Evolutionary conservation across 2,113 vertebrate species (phyloP).

Genomic region (Nothobranchius kuhntae): DNA sequence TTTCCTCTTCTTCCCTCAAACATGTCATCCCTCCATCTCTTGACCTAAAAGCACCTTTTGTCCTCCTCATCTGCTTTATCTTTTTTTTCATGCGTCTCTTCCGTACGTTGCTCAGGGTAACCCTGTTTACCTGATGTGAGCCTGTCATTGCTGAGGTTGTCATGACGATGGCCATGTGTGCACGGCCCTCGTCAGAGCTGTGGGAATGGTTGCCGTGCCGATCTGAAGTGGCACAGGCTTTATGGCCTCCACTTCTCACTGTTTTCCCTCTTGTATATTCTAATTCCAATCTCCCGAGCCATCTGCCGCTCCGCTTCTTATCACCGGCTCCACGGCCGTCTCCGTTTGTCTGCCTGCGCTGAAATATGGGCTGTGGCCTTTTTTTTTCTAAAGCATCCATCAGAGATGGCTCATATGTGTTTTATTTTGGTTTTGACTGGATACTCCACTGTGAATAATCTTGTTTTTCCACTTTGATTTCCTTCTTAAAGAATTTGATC

Average conservation of each 20-base stretch:
- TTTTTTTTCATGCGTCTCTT: constrained; percentile 21
- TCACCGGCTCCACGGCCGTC: constrained; percentile 38
- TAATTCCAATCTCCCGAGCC: constrained; percentile 67
- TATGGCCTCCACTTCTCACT: constrained; percentile 67
- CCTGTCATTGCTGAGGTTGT: constrained; percentile 72
- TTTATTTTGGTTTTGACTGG: no score
- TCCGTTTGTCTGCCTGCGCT: constrained; percentile 54
- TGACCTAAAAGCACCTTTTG: constrained; percentile 66
- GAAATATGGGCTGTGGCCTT: constrained; percentile 38
- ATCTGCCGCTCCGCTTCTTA: constrained; percentile 63
- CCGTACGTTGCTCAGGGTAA: constrained; percentile 59
- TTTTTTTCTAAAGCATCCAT: background rate
- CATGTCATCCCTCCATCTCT: constrained; percentile 57
- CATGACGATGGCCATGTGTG: constrained; percentile 68
- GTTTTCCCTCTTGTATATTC: constrained; percentile 69
- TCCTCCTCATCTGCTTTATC: constrained; percentile 53
- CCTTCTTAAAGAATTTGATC: background rate
- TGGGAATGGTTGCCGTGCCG: constrained; percentile 75
- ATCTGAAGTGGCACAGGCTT: constrained; percentile 76
- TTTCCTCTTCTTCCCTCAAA: constrained; percentile 7
- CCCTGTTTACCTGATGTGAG: constrained; percentile 80
- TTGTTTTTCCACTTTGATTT: background rate
- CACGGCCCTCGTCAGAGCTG: constrained; percentile 44
- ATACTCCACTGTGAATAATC: background rate
- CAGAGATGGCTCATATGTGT: constrained; percentile 11